A percentile compares a stretch with the other conserved stretches of the same genome.
Evolutionary conservation across 2,113 vertebrate genomes (phyloP).

Genomic region (Indri indri): DNA sequence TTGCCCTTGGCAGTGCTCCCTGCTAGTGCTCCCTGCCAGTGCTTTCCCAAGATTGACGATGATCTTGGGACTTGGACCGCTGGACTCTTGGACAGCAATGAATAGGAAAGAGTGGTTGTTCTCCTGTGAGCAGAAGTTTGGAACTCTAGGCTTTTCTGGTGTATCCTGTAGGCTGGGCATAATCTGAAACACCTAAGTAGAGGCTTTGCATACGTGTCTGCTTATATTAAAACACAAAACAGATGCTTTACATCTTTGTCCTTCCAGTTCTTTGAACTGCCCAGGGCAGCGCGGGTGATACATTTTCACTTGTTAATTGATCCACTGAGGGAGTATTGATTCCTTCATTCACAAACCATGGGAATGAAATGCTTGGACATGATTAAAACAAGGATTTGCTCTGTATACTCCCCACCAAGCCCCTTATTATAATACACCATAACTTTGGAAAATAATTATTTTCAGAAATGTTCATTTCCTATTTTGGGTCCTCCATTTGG

Average conservation of each 20-base stretch:
- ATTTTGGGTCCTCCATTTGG: fast-evolving
- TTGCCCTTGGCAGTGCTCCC: neutral
- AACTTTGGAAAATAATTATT: neutral
- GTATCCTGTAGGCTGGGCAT: neutral
- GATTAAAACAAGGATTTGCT: neutral
- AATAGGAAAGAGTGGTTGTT: neutral
- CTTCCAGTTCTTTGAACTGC: neutral
- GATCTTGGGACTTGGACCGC: neutral
- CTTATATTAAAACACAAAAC: neutral
- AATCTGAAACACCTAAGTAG: neutral
- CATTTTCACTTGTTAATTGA: neutral
- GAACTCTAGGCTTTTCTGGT: neutral
- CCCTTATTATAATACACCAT: too few relatives aligned
- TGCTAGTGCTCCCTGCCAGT: neutral
- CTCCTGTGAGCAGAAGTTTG: too few relatives aligned
- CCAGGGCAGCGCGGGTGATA: neutral
- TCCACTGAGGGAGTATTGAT: neutral
- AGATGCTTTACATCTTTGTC: neutral
- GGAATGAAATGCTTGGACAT: neutral
- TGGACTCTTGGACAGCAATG: neutral
- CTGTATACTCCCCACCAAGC: neutral
- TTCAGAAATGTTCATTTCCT: neutral
- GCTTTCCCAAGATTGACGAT: neutral
- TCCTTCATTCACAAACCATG: neutral
- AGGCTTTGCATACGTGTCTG: neutral